phyloP scores from a whole-genome alignment of 30 jellyfish, hydroid and myxozoan species.

The Sanderia malayensis region DNA sequence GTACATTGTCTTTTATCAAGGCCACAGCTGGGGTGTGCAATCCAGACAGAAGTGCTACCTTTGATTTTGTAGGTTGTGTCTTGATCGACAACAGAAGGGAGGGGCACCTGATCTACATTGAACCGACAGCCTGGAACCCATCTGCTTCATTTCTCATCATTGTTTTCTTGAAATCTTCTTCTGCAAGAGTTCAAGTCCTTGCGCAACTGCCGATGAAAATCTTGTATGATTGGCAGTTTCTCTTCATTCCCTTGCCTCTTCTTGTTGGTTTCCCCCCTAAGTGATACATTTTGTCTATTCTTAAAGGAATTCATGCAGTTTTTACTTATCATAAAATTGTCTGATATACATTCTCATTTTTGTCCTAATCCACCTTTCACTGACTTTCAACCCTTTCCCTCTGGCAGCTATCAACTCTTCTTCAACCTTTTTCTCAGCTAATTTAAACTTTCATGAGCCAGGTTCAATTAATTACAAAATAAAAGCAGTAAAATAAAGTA shows the following conservation, averaged over 20 bases:
- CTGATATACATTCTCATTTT: constrained; percentile 16
- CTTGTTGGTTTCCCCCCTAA: constrained; percentile 4
- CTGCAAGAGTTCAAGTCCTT: constrained; percentile 15
- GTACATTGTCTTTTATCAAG: constrained; percentile 19
- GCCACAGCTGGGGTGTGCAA: constrained; percentile 11
- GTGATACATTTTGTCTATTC: constrained; percentile 7
- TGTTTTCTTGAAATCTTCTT: constrained; percentile 12
- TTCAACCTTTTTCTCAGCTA: constrained; percentile 16
- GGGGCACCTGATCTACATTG: constrained; percentile 11
- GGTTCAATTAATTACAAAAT: no score
- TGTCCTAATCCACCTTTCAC: constrained; percentile 14
- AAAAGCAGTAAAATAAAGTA: no score
- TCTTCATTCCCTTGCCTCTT: background rate
- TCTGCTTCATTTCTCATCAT: constrained; percentile 1
- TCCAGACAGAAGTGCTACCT: constrained; percentile 1
- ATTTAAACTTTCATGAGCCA: constrained; percentile 3
- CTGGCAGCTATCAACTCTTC: constrained; percentile 19
- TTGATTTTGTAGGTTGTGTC: constrained; percentile 4
- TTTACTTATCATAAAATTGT: background rate
- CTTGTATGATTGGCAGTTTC: background rate
- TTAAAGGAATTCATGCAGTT: constrained; percentile 20
- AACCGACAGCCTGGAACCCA: constrained; percentile 3
- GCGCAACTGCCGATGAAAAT: constrained; percentile 9
- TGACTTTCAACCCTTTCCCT: constrained; percentile 8
- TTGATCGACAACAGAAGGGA: constrained; percentile 11